Conservation (phyloP, 2,113 vertebrate species). For the Silurus meridionalis region DNA sequence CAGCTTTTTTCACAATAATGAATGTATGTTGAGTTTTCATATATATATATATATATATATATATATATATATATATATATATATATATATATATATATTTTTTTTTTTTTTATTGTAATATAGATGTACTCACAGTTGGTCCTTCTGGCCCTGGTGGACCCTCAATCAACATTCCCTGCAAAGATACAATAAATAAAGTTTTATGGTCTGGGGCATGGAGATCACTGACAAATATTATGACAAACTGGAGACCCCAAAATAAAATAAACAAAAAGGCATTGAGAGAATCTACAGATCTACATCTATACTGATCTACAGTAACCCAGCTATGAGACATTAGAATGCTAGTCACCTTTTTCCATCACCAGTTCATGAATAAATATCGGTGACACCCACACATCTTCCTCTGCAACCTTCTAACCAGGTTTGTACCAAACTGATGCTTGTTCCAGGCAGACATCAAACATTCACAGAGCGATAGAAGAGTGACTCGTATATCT, state of each 20-base stretch:
- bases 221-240: background rate
- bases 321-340: background rate
- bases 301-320: background rate
- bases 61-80: too few species aligned
- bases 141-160: slow-evolving; percentile 88
- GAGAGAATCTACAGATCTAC: background rate
- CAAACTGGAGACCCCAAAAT: background rate
- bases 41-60: too few species aligned
- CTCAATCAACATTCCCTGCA: slow-evolving; percentile 87
- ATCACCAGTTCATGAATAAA: background rate
- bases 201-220: background rate
- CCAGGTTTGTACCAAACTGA: background rate
- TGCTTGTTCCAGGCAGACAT: background rate
- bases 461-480: background rate
- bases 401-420: background rate
- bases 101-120: background rate
- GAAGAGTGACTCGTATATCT: too few species aligned
- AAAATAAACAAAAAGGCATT: background rate
- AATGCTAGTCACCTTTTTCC: background rate
- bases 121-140: slow-evolving; percentile 77
- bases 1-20: too few species aligned
- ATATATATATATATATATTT: too few species aligned
- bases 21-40: too few species aligned
- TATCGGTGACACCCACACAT: background rate
- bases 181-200: slow-evolving; percentile 17